Evolutionary conservation across 2,888 invertebrate genomes (phyloP).

Genomic region (Pterobdella sp.): DNA sequence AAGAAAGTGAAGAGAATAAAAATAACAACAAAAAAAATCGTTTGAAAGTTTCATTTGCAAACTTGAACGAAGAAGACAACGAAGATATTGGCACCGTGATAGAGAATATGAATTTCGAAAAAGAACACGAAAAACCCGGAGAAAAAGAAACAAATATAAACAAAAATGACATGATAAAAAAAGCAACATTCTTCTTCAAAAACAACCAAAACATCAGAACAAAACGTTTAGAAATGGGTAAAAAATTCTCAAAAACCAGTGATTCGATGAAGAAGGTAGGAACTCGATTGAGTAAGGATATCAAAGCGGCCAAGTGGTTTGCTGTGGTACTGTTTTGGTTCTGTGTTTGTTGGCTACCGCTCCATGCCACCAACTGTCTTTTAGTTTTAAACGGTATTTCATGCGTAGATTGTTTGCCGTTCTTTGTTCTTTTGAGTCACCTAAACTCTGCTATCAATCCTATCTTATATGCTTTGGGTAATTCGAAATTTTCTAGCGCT

Average conservation of each 20-base stretch:
- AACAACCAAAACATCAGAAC: neutral
- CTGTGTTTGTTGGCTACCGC: constrained; percentile 47
- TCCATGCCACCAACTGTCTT: constrained; percentile 45
- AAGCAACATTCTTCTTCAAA: neutral
- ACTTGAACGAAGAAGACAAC: neutral
- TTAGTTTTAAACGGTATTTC: constrained; percentile 33
- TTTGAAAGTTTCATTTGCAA: neutral
- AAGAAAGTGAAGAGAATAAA: neutral
- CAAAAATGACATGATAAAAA: neutral
- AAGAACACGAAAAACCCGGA: neutral
- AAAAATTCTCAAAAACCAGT: constrained; percentile 6
- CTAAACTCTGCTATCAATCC: constrained; percentile 48
- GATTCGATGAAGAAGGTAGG: constrained; percentile 3
- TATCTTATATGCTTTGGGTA: constrained; percentile 47
- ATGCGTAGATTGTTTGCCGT: constrained; percentile 24
- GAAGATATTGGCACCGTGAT: neutral
- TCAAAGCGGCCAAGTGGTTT: constrained; percentile 46
- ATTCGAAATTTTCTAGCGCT: constrained; percentile 43
- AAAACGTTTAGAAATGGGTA: neutral
- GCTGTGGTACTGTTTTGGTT: constrained; percentile 46
- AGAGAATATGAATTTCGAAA: neutral
- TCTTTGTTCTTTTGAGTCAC: constrained; percentile 46
- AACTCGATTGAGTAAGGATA: constrained; percentile 22
- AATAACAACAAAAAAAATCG: neutral
- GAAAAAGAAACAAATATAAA: neutral